Base-by-base conservation (phyloP, 2,113 vertebrate genomes). In the Chaenocephalus aceratus region DNA sequence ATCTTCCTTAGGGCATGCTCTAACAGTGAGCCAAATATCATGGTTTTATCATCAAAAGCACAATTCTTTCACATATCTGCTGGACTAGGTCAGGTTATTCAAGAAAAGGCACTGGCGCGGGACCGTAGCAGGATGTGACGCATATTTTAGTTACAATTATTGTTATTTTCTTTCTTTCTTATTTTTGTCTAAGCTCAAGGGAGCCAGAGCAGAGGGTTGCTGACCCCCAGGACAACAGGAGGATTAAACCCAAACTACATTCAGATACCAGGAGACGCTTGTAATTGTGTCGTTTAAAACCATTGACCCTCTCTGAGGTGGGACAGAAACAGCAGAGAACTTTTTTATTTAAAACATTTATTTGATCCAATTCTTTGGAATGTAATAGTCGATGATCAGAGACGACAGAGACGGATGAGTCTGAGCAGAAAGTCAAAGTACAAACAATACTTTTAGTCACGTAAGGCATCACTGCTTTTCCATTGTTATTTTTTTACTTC, bases 311-410 rank as follows among this genome's bases (percentile, higher is more conserved):
- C 16, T 61, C 23, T 67, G 41, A 52, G 11, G 11, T 0, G 10
- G 18, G 44, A 73, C 75, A 60, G 48, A 88, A 77, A 36, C 21
- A 84, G 3, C 0, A 11, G 15, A 66, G 52, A 6, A 41, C 7
- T 13, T 14, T 12, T 68, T 86, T 92, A 92, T 80, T 90, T 88
- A 87, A 93, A 94, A 94, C 94, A 94, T 94, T 94, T 94, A 94
- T 94, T 94, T 91, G 71, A 93, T 89, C 93, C 88, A 93, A 93
- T 90, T 94, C 91, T 94, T 94, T 94, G 92, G 93, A 95, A 94
- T 94, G 92, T 94, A 88, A 92, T 94, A 93, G 90, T 94, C 90
- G 84, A 83, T 87, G 91, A 92, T 91, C 83, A 77, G 85, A 83
- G 86, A 93, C 85, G 82, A 93, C 91, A 83, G 86, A 90, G 86